These are phyloP conservation scores for Trichomycterus rosablanca DNA, from an alignment of 2,113 vertebrate genomes.

Conservation along the genomic window DNA sequence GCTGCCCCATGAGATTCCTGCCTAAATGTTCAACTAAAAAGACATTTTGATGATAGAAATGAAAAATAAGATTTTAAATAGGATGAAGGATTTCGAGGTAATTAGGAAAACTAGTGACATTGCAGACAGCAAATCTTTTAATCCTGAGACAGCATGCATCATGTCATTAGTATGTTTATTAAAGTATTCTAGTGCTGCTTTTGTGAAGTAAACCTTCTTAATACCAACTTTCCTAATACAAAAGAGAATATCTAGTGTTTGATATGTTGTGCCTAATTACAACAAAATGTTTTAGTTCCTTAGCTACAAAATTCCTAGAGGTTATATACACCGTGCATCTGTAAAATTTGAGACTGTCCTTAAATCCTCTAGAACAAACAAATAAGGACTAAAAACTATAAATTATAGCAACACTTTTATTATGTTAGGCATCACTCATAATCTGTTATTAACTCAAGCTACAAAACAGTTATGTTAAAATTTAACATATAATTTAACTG, in stretches of 20 bases:
- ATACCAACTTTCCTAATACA: background rate
- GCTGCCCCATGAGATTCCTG: constrained; percentile 35
- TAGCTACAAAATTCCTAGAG: constrained; percentile 5
- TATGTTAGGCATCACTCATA: too few relatives aligned
- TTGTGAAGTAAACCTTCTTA: background rate
- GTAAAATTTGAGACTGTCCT: too few relatives aligned
- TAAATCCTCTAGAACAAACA: too few relatives aligned
- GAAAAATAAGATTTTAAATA: constrained; percentile 25
- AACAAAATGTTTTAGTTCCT: background rate
- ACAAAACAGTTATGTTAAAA: too few relatives aligned
- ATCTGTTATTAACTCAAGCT: too few relatives aligned
- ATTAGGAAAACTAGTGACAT: constrained; percentile 29
- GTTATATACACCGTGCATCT: too few relatives aligned
- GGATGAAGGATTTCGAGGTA: constrained; percentile 2
- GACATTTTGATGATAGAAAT: constrained; percentile 33
- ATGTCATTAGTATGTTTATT: constrained; percentile 2
- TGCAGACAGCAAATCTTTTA: constrained; percentile 4
- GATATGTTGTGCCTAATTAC: constrained; percentile 3
- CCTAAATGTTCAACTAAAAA: constrained; percentile 26
- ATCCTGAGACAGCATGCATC: background rate
- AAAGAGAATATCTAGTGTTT: background rate
- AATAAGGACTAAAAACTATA: too few relatives aligned
- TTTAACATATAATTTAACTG: too few relatives aligned
- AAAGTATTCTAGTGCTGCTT: constrained; percentile 8
- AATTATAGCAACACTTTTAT: too few relatives aligned